Conservation (phyloP, 2,113 vertebrate genomes). For the Eudyptes chrysolophus region DNA sequence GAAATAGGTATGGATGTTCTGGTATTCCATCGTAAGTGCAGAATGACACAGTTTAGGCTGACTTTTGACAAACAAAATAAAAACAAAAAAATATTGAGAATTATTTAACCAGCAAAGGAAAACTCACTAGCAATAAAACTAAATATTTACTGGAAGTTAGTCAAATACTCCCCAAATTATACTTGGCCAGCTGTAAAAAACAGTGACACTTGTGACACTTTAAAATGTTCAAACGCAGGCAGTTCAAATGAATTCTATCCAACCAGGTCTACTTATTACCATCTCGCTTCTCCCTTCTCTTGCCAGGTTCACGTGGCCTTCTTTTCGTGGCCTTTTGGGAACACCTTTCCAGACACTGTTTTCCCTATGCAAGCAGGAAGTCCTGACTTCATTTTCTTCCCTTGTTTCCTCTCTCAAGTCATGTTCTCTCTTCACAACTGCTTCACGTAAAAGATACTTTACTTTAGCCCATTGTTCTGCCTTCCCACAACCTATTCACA, state of each 20-base stretch:
- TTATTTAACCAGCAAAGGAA: conserved; percentile 1
- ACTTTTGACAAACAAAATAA: not conserved
- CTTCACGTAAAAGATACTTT: conserved; percentile 41
- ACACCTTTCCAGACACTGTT: conserved; percentile 1
- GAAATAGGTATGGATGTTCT: not conserved
- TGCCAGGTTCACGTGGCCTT: not conserved
- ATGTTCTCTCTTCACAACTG: conserved; percentile 12
- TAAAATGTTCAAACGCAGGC: not conserved
- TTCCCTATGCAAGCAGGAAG: not conserved
- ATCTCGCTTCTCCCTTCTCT: not conserved
- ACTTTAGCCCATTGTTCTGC: conserved; percentile 38
- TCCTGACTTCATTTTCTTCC: conserved; percentile 4
- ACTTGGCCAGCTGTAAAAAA: not conserved
- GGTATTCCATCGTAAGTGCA: not conserved
- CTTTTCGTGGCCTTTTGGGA: not conserved
- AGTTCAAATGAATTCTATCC: not conserved
- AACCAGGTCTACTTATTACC: not conserved
- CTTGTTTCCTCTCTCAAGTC: conserved; percentile 6
- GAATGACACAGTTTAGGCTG: not conserved
- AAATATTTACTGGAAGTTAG: not conserved
- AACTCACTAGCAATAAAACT: not conserved
- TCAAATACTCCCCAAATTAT: not conserved
- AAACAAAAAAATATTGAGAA: not conserved
- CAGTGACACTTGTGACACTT: not conserved
- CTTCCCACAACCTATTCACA: conserved; percentile 52